phyloP scores from a whole-genome alignment of 2,888 invertebrate species.

The Torymus tubicola region DNA sequence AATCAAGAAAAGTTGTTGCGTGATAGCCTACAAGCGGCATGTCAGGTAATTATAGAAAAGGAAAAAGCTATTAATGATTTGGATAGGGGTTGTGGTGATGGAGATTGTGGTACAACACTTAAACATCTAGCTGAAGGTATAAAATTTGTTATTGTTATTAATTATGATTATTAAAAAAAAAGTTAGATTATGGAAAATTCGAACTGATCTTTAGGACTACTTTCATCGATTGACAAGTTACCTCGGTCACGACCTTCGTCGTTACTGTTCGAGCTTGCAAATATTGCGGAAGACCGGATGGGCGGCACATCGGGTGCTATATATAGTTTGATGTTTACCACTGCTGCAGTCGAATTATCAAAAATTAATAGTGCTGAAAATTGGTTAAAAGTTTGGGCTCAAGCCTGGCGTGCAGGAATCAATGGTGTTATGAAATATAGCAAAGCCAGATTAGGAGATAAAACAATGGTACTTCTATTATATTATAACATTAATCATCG shows the following conservation, averaged over 20 bases:
- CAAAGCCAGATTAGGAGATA: conserved; percentile 84
- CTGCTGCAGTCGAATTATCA: conserved; percentile 78
- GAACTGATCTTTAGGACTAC: conserved; percentile 63
- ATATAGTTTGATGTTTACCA: conserved; percentile 86
- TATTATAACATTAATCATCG: neutral
- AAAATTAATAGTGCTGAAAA: conserved; percentile 52
- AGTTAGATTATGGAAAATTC: neutral
- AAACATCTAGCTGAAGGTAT: conserved; percentile 79
- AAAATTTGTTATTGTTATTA: conserved; percentile 23
- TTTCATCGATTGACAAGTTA: conserved; percentile 62
- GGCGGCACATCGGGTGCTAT: conserved; percentile 89
- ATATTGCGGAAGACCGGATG: conserved; percentile 83
- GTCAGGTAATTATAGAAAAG: conserved; percentile 64
- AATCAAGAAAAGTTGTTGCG: conserved; percentile 66
- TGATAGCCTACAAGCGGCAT: conserved; percentile 75
- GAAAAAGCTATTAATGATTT: conserved; percentile 73
- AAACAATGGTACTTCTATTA: conserved; percentile 82
- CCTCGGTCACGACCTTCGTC: conserved; percentile 73
- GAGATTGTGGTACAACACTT: conserved; percentile 81
- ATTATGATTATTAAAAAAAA: neutral
- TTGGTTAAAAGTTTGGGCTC: conserved; percentile 76
- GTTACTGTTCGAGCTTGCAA: conserved; percentile 78
- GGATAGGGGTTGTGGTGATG: conserved; percentile 81
- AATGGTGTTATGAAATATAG: conserved; percentile 83
- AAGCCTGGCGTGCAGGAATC: conserved; percentile 79